Percentiles rank a stretch among this genome's conserved stretches.
Conservation (phyloP, 1,140 invertebrate species). For the Aphis craccivora region DNA sequence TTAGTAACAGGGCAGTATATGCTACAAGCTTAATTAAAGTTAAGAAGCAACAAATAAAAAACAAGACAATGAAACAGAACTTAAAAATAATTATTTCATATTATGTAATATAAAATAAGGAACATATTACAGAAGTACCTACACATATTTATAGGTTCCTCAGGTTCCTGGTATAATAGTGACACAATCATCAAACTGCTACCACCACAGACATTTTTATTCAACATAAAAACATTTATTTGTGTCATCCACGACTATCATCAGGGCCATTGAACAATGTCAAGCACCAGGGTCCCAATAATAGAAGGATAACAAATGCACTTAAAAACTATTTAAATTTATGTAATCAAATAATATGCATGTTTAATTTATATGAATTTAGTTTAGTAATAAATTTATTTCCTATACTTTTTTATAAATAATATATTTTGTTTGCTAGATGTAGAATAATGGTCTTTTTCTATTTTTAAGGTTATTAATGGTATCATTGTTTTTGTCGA, state of each 20-base stretch:
- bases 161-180: constrained; percentile 10
- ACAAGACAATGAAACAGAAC: background rate
- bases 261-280: background rate
- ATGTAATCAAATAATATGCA: background rate
- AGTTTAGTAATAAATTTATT: no score
- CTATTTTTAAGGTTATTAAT: no score
- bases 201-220: background rate
- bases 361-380: no score
- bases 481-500: no score
- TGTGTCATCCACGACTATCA: background rate
- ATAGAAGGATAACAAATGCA: background rate
- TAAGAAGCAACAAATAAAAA: background rate
- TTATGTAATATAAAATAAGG: background rate
- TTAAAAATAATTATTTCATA: background rate
- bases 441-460: no score
- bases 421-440: no score
- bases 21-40: background rate
- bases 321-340: background rate
- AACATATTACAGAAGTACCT: no score
- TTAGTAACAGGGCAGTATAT: background rate
- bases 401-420: no score
- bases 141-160: background rate
- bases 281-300: background rate
- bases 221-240: background rate
- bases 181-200: background rate